Conservation (phyloP, 2,797 vertebrate genomes). For the Catostomus latipinnis region DNA sequence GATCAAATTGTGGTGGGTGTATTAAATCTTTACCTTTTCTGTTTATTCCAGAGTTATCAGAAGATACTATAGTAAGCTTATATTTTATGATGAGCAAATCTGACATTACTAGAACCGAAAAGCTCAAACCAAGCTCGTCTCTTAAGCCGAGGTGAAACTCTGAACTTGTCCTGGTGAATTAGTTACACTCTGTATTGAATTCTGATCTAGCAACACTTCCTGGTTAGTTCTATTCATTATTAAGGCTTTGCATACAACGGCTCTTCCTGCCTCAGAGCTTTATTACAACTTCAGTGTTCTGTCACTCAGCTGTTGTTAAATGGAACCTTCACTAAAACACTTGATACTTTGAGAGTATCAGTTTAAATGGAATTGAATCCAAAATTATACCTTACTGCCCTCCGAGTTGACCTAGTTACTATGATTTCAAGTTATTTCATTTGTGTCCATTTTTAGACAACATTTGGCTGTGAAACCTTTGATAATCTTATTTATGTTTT, state of each 20-base stretch:
- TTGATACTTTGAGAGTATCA: not conserved
- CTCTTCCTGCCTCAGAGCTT: not conserved
- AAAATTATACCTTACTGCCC: not conserved
- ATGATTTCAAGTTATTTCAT: too few relatives aligned
- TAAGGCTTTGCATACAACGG: not conserved
- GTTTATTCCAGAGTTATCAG: constrained; percentile 13
- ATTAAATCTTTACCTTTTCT: constrained; percentile 13
- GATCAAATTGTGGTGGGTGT: not conserved
- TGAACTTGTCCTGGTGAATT: constrained; percentile 1
- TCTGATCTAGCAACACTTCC: constrained; percentile 9
- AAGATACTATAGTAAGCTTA: not conserved
- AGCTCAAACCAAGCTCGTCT: not conserved
- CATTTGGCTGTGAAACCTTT: too few relatives aligned
- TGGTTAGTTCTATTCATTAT: not conserved
- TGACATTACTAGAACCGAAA: not conserved
- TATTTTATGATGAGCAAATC: not conserved
- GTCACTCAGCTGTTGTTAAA: not conserved
- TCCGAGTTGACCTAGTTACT: too few relatives aligned
- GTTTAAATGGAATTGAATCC: not conserved
- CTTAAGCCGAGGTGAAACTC: constrained; percentile 3
- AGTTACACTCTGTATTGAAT: constrained; percentile 10
- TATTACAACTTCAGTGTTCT: not conserved
- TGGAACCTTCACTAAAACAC: not conserved
- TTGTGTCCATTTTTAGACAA: too few relatives aligned
- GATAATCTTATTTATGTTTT: too few relatives aligned